These are phyloP conservation scores for Morinoia aosen DNA, from an alignment of 2,888 invertebrate species.

Conservation along the genomic window DNA sequence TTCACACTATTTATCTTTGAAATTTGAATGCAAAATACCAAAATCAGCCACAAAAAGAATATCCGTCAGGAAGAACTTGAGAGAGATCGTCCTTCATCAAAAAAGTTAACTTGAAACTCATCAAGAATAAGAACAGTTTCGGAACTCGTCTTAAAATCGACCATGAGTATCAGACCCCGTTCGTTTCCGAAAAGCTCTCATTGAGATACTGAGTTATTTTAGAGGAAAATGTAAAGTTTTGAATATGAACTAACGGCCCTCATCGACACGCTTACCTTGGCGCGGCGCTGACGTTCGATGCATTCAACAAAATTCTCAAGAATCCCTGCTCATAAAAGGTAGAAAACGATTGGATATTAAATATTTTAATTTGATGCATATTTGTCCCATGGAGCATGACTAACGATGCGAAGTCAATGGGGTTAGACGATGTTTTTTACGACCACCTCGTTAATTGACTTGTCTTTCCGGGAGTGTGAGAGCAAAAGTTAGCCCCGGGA, in stretches of 20 bases:
- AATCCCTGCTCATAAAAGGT: background rate
- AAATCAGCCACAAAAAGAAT: background rate
- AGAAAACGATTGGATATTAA: background rate
- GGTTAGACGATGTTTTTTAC: background rate
- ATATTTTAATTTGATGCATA: background rate
- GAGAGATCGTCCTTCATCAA: background rate
- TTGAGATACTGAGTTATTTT: background rate
- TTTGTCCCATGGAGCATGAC: background rate
- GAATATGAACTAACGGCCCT: background rate
- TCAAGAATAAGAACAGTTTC: background rate
- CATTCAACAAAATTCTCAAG: background rate
- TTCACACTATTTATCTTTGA: background rate
- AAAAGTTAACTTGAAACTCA: background rate
- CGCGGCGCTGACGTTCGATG: background rate
- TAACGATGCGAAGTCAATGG: background rate
- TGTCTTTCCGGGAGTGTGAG: background rate
- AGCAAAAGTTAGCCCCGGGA: background rate
- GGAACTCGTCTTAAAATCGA: background rate
- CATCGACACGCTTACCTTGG: background rate
- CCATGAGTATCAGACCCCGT: background rate
- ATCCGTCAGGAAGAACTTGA: background rate
- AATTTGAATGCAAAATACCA: background rate
- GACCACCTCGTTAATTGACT: background rate
- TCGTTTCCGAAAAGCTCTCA: background rate
- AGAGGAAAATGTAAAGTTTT: background rate